phyloP scores from a whole-genome alignment of 1,140 invertebrate species.

The Macrosteles quadrilineatus region DNA sequence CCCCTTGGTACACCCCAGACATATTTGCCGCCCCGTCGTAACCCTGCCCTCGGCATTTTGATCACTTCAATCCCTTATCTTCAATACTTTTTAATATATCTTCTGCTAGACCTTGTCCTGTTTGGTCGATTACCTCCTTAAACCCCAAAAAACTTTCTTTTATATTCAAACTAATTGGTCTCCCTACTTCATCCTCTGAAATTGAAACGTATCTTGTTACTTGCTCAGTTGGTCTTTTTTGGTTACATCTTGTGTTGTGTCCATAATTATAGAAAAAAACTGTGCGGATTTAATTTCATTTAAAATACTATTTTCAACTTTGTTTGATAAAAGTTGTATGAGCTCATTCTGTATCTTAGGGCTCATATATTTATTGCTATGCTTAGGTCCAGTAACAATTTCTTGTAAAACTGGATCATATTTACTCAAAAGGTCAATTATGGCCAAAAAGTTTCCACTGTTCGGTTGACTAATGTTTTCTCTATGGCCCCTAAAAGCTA shows the following conservation, averaged over 20 bases:
- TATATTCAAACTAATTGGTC: no score
- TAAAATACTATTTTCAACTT: conserved; percentile 23
- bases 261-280: conserved; percentile 34
- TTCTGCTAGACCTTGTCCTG: not conserved
- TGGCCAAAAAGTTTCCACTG: no score
- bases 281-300: conserved; percentile 11
- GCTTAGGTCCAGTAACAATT: not conserved
- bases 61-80: conserved; percentile 2
- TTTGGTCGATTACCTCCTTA: conserved; percentile 20
- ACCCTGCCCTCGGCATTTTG: conserved; percentile 45
- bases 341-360: conserved; percentile 29
- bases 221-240: conserved; percentile 29
- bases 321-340: conserved; percentile 28
- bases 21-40: conserved; percentile 45
- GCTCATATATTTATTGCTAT: no score
- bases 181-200: no score
- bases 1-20: conserved; percentile 43
- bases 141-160: conserved; percentile 32
- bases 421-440: no score
- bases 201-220: conserved; percentile 25
- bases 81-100: conserved; percentile 21
- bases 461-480: no score
- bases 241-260: conserved; percentile 30
- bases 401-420: no score
- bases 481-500: no score